phyloP scores from a whole-genome alignment of 1,140 invertebrate species.

The Drosophila lacteicornis region DNA sequence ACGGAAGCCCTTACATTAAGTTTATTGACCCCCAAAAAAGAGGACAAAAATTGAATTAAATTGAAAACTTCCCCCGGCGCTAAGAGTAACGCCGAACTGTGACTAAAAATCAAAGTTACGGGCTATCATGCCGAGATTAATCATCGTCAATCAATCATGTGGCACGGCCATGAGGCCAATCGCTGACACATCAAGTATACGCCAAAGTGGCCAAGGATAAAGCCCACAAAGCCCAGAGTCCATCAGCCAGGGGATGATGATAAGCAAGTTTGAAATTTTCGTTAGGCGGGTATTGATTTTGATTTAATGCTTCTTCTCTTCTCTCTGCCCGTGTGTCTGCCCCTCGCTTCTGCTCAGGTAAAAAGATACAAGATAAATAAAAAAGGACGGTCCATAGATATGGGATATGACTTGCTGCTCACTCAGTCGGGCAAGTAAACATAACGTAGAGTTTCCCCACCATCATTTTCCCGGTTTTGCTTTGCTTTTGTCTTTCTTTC shows the following conservation, averaged over 20 bases:
- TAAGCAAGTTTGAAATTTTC: constrained; percentile 63
- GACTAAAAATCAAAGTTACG: constrained; percentile 69
- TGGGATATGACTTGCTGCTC: constrained; percentile 37
- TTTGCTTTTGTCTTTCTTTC: constrained; percentile 4
- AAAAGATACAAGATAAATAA: constrained; percentile 62
- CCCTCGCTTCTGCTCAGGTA: constrained; percentile 20
- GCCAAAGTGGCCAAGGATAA: constrained; percentile 52
- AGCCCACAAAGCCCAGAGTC: constrained; percentile 31
- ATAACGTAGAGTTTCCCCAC: constrained; percentile 35
- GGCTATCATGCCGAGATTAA: constrained; percentile 53
- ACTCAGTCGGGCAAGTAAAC: constrained; percentile 44
- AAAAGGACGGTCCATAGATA: constrained; percentile 45
- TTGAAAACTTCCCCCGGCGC: not conserved
- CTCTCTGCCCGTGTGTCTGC: not conserved
- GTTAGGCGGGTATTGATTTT: constrained; percentile 69
- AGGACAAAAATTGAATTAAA: constrained; percentile 21
- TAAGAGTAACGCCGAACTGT: constrained; percentile 9
- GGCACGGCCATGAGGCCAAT: constrained; percentile 38
- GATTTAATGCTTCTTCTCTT: constrained; percentile 30
- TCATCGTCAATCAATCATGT: constrained; percentile 71
- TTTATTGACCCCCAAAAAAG: constrained; percentile 15
- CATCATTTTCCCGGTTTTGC: constrained; percentile 22
- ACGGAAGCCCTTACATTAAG: not conserved
- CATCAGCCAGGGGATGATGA: constrained; percentile 30
- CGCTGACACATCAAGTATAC: constrained; percentile 66